A percentile compares a stretch with the other conserved stretches of the same genome.
Conservation (phyloP, 2,797 vertebrate genomes). For the Aulostomus chinensis region DNA sequence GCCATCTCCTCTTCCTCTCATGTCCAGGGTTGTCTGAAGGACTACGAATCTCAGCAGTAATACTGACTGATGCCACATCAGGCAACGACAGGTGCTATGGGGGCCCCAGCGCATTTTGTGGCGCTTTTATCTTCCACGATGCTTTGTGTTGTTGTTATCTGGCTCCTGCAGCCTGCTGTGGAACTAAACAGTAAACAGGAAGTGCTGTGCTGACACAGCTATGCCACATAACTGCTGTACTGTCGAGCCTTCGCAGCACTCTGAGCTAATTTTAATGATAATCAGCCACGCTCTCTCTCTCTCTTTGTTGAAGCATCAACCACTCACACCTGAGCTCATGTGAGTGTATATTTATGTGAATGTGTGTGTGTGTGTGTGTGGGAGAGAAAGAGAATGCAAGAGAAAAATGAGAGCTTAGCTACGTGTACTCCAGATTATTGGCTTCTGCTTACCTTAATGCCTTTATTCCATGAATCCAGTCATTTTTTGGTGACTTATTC, state of each 20-base stretch:
- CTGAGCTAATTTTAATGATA: conserved; percentile 63
- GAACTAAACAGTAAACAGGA: conserved; percentile 12
- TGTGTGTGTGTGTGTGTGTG: background rate
- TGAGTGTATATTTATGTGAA: conserved; percentile 8
- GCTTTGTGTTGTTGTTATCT: conserved; percentile 41
- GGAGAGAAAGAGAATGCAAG: background rate
- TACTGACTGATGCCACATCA: conserved; percentile 62
- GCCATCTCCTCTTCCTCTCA: conserved; percentile 1
- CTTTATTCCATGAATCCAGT: too few relatives aligned
- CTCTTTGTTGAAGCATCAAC: conserved; percentile 34
- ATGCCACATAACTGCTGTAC: conserved; percentile 17
- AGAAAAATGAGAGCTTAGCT: background rate
- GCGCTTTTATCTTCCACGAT: conserved; percentile 66
- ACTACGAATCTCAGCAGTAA: conserved; percentile 29
- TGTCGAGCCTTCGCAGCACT: conserved; percentile 38
- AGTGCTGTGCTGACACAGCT: conserved; percentile 50
- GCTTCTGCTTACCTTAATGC: too few relatives aligned
- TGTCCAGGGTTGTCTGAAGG: conserved; percentile 17
- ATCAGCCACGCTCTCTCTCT: conserved; percentile 42
- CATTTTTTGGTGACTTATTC: too few relatives aligned
- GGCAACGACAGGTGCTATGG: conserved; percentile 30
- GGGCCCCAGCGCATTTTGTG: conserved; percentile 49
- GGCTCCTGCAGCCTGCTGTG: conserved; percentile 2
- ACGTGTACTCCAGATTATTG: too few relatives aligned
- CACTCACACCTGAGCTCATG: conserved; percentile 48